Evolutionary conservation across 2,797 vertebrate genomes (phyloP).

Genomic region (Tenualosa ilisha): DNA sequence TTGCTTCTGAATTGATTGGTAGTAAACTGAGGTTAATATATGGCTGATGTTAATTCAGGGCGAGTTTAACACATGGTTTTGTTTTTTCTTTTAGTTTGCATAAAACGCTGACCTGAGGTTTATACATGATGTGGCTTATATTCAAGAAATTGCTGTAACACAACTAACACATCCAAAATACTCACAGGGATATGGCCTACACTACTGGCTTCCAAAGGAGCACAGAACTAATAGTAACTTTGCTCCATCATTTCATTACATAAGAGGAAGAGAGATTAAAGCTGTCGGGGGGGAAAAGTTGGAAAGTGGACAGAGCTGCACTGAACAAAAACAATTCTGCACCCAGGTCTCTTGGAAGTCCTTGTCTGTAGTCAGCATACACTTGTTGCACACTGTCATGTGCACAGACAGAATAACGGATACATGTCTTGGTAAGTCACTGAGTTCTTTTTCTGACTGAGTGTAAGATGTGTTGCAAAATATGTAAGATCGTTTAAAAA

Average conservation of each 20-base stretch:
- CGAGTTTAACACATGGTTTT: no score
- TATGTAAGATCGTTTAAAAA: not conserved
- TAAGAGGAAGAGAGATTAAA: not conserved
- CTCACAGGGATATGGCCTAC: not conserved
- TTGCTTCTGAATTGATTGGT: no score
- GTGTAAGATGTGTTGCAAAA: not conserved
- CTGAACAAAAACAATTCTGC: not conserved
- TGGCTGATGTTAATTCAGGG: no score
- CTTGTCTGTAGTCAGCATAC: slow-evolving; percentile 2
- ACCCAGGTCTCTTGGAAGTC: not conserved
- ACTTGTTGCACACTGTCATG: not conserved
- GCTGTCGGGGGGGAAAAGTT: not conserved
- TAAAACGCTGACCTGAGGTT: no score
- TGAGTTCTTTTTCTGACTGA: not conserved
- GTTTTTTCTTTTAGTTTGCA: no score
- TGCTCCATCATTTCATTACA: not conserved
- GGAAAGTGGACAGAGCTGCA: not conserved
- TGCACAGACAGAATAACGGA: not conserved
- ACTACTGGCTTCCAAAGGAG: not conserved
- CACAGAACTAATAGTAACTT: not conserved
- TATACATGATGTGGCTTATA: no score
- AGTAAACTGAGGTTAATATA: no score
- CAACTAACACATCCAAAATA: not conserved
- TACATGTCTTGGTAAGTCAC: slow-evolving; percentile 8
- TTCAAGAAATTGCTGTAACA: no score